Evolutionary conservation across 37 sponge, comb jelly and placozoan genomes (phyloP).

Genomic region (Ianthella basta): DNA sequence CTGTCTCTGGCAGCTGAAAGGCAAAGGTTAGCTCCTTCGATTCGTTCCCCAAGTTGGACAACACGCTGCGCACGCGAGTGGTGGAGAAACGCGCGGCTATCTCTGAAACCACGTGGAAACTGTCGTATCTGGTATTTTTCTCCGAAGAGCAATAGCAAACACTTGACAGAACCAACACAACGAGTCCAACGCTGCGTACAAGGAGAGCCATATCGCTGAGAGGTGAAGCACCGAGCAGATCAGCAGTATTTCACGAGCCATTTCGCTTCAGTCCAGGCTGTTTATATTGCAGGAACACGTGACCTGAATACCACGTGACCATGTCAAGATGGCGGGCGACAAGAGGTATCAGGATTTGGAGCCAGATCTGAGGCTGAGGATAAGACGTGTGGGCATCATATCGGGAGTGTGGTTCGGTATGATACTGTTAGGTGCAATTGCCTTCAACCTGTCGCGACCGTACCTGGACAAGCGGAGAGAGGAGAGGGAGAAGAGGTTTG

Average conservation of each 20-base stretch:
- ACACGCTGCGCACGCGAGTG: constrained; percentile 43
- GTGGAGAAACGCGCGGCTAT: constrained; percentile 48
- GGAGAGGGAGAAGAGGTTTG: constrained; percentile 26
- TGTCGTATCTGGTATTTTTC: background rate
- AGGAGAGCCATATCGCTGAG: too few species aligned
- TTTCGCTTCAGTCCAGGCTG: too few species aligned
- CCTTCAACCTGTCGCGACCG: constrained; percentile 54
- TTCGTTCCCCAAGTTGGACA: constrained; percentile 29
- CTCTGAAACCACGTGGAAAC: constrained; percentile 37
- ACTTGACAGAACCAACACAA: too few species aligned
- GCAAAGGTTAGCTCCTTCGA: constrained; percentile 50
- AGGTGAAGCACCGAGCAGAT: too few species aligned
- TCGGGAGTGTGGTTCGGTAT: constrained; percentile 60
- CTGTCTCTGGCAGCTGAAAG: constrained; percentile 68
- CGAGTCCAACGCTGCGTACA: too few species aligned
- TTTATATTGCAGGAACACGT: too few species aligned
- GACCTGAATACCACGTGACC: too few species aligned
- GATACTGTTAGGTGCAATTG: constrained; percentile 44
- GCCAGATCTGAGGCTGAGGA: constrained; percentile 50
- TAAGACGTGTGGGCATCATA: constrained; percentile 39
- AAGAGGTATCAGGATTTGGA: constrained; percentile 32
- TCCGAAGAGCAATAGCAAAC: too few species aligned
- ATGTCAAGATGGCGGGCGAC: constrained; percentile 3
- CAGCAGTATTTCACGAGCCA: too few species aligned
- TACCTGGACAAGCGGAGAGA: constrained; percentile 60